Conservation (phyloP, 2,797 vertebrate genomes). For the Pyrocephalus nanus region DNA sequence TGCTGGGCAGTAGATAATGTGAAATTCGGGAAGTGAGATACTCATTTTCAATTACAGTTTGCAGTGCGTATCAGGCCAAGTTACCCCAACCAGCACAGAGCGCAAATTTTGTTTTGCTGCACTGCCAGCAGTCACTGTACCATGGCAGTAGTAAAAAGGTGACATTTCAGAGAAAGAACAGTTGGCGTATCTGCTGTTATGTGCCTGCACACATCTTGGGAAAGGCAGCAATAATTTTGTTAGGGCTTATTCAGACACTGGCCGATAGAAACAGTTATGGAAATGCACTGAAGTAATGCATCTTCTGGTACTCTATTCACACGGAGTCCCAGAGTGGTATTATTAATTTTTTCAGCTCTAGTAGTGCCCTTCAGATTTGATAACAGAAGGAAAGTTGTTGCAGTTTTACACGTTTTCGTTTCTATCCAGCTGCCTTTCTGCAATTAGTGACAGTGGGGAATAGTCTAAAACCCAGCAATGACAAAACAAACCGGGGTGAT, state of each 20-base stretch:
- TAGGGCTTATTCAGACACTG: background rate
- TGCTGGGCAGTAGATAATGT: background rate
- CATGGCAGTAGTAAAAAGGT: background rate
- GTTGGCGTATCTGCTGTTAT: background rate
- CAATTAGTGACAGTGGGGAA: background rate
- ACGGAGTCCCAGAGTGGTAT: background rate
- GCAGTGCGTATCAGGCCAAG: background rate
- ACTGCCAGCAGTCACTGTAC: background rate
- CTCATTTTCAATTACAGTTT: background rate
- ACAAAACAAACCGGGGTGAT: background rate
- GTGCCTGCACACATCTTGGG: background rate
- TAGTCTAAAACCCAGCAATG: background rate
- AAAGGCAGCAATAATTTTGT: background rate
- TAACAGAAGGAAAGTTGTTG: background rate
- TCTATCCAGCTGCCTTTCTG: conserved; percentile 33
- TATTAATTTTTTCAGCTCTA: conserved; percentile 2
- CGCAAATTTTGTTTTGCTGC: background rate
- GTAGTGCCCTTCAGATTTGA: background rate
- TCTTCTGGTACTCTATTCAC: background rate
- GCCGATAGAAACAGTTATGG: background rate
- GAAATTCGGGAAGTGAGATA: background rate
- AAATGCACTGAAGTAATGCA: background rate
- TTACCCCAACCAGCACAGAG: background rate
- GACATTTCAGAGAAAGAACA: background rate
- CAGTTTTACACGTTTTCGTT: background rate